A percentile compares a stretch with the other conserved stretches of the same genome.
phyloP scores from a whole-genome alignment of 2,888 invertebrate genomes.

The Meganola albula region DNA sequence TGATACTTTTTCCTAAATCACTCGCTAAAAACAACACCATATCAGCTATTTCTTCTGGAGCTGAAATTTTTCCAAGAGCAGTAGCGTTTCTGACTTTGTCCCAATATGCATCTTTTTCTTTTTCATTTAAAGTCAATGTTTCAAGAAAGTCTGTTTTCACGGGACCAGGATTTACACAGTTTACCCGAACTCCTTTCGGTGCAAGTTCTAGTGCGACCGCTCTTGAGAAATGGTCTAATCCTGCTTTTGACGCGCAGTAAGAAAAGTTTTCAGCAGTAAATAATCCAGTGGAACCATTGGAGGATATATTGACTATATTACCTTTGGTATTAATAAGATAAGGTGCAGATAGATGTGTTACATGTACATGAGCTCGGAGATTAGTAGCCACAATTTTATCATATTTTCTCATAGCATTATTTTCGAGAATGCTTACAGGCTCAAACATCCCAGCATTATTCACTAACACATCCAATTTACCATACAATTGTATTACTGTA shows the following conservation, averaged over 20 bases:
- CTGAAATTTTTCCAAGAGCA: slow-evolving; percentile 20
- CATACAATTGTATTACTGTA: slow-evolving; percentile 26
- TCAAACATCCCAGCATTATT: slow-evolving; percentile 34
- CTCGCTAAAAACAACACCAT: slow-evolving; percentile 91
- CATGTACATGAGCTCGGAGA: slow-evolving; percentile 30
- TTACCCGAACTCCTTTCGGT: slow-evolving; percentile 84
- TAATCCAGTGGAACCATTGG: slow-evolving; percentile 52
- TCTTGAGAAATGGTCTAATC: slow-evolving; percentile 91
- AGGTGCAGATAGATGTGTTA: slow-evolving; percentile 81
- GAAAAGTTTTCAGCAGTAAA: slow-evolving; percentile 19
- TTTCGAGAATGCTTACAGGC: slow-evolving; percentile 23
- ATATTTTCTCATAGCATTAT: slow-evolving; percentile 28
- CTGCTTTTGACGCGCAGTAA: slow-evolving; percentile 85
- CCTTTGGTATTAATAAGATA: slow-evolving; percentile 83
- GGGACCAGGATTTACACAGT: slow-evolving; percentile 84
- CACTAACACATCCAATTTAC: slow-evolving; percentile 36
- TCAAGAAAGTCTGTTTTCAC: slow-evolving; percentile 31
- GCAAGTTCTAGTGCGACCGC: slow-evolving; percentile 89
- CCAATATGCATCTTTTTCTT: slow-evolving; percentile 14
- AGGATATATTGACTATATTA: slow-evolving; percentile 92
- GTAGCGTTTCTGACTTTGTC: slow-evolving; percentile 16
- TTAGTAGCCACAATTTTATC: slow-evolving; percentile 33
- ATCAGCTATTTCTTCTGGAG: slow-evolving; percentile 83
- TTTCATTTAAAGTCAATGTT: slow-evolving; percentile 17
- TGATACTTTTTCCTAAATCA: slow-evolving; percentile 86